Base-by-base conservation (phyloP, 2,888 invertebrate species). In the Trimorus sp. region DNA sequence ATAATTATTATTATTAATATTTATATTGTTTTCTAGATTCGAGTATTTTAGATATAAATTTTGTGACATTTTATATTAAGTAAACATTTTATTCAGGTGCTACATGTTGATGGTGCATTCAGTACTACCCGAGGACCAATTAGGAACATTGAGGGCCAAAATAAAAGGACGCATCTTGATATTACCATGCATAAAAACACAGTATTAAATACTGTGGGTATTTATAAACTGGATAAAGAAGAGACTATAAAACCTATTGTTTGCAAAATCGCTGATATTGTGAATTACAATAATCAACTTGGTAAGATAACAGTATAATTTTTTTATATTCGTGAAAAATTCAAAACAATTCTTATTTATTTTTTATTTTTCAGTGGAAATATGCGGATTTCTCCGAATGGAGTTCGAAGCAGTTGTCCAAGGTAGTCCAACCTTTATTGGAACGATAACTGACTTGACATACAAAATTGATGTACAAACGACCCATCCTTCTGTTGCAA, bases 61-160 rank as follows among this genome's bases (percentile, higher is more conserved):
- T n/a, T n/a, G n/a, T n/a, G n/a, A n/a, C n/a, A n/a, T n/a, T n/a
- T n/a, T n/a, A n/a, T n/a, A n/a, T n/a, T n/a, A n/a, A n/a, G n/a
- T n/a, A 12, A 48, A n/a, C n/a, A 48, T 48, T 48, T 48, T 48
- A 48, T 4, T 48, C 9, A 68, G 68, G n/a, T 68, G 0, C 38
- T 68, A 2, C 68, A 68, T 36, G 56, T 68, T 56, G 68, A 68
- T 14, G 68, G 68, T 7, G 68, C 42, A n/a, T 68, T 68, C 36
- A 68, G 68, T 16, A 68, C 68, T 6, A 68, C 26, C 9, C 26
- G 49, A 48, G 62, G 62, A 2, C 62, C 62, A 37, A 7, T 16
- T 7, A 15, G 11, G 7, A 45, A 45, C 45, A 37, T 48, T 1
- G 7, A 49, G 0, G 7, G 5, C 37, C n/a, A n/a, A n/a, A n/a